phyloP scores from a whole-genome alignment of 2,113 vertebrate genomes.

The Anoplopoma fimbria region DNA sequence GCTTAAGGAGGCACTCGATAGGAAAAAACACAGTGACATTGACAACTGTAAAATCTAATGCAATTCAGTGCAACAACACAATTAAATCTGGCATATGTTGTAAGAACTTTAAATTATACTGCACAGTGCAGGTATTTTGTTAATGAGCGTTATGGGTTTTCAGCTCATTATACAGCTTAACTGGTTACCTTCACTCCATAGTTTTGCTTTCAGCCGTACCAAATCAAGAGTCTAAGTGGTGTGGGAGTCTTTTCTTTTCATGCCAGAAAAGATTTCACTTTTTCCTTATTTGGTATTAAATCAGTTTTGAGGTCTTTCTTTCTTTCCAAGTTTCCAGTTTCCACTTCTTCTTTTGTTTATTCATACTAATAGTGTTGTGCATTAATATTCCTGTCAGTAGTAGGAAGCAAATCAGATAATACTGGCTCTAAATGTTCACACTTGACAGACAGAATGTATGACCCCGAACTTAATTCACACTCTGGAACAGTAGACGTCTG shows the following conservation, averaged over 20 bases:
- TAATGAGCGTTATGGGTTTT: too few species aligned
- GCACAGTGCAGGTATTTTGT: too few species aligned
- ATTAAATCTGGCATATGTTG: not conserved
- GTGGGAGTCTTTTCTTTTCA: not conserved
- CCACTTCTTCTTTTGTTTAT: not conserved
- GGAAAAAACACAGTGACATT: not conserved
- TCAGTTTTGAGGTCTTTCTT: not conserved
- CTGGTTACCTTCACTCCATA: not conserved
- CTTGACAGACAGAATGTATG: constrained; percentile 6
- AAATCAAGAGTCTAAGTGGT: not conserved
- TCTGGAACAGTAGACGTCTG: not conserved
- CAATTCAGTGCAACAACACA: not conserved
- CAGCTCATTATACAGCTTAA: not conserved
- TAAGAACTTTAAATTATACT: not conserved
- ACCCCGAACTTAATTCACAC: constrained; percentile 14
- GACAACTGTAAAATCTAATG: not conserved
- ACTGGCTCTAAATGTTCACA: constrained; percentile 7
- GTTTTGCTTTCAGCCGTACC: not conserved
- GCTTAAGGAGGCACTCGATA: not conserved
- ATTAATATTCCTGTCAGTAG: not conserved
- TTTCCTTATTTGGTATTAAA: not conserved
- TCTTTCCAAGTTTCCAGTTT: not conserved
- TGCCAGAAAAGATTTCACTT: not conserved
- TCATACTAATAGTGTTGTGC: not conserved
- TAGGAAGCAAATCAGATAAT: not conserved